Percentiles rank a stretch among this genome's conserved stretches.
Evolutionary conservation across 2,797 vertebrate genomes (phyloP).

Genomic region (Hapalemur alaotrensis): DNA sequence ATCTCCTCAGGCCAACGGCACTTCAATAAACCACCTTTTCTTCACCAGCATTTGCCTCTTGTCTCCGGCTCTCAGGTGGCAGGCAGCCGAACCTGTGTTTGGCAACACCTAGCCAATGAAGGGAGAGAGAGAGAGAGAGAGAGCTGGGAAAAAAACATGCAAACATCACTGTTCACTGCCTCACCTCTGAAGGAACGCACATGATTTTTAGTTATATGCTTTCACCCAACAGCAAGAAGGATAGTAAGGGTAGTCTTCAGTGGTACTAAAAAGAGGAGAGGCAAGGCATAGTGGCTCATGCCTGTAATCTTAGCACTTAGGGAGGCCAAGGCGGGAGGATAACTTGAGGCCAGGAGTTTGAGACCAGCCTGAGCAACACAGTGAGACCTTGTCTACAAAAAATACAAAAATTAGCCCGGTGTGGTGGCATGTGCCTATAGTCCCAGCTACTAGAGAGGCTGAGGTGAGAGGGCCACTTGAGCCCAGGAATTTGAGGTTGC

Average conservation of each 20-base stretch:
- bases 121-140: no score
- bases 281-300: not conserved
- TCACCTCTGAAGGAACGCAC: not conserved
- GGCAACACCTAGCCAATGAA: not conserved
- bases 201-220: not conserved
- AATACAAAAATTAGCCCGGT: no score
- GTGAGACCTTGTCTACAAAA: no score
- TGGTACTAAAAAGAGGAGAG: not conserved
- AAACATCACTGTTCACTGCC: not conserved
- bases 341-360: not conserved
- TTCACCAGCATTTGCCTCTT: no score
- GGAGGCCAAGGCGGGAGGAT: not conserved
- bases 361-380: not conserved
- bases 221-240: not conserved
- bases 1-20: no score
- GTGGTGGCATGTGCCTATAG: no score
- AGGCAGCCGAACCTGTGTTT: no score
- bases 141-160: not conserved
- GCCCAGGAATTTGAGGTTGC: no score
- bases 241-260: not conserved
- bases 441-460: not conserved
- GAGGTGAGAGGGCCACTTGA: not conserved
- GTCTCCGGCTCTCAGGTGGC: no score
- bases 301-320: not conserved
- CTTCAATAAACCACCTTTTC: no score